Evolutionary conservation across 2,888 invertebrate genomes (phyloP).

Genomic region (Pollenia amentaria): DNA sequence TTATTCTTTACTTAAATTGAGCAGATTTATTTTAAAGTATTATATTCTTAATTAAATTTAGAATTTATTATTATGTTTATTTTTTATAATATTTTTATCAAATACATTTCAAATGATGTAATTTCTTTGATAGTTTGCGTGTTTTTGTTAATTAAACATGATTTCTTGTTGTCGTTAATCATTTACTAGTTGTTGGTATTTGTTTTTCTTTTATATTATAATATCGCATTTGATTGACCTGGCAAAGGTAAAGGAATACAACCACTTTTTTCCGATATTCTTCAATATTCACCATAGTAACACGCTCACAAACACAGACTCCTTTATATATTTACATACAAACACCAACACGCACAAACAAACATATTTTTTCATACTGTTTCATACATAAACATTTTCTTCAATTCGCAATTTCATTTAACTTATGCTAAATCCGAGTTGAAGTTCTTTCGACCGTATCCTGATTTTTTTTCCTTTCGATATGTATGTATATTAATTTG

Average conservation of each 20-base stretch:
- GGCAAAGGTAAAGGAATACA: slow-evolving; percentile 70
- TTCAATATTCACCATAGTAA: slow-evolving; percentile 57
- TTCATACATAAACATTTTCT: slow-evolving; percentile 10
- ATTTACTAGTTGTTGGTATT: slow-evolving; percentile 19
- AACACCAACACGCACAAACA: not conserved
- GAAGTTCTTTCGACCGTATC: slow-evolving; percentile 67
- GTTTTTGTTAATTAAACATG: slow-evolving; percentile 51
- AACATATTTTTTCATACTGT: not conserved
- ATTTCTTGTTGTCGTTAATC: slow-evolving; percentile 2
- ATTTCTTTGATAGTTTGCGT: slow-evolving; percentile 31
- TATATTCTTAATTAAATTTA: slow-evolving; percentile 4
- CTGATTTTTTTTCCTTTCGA: slow-evolving; percentile 40
- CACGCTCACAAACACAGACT: slow-evolving; percentile 9
- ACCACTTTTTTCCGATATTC: slow-evolving; percentile 53
- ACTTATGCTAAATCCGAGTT: slow-evolving; percentile 69
- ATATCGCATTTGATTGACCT: slow-evolving; percentile 64
- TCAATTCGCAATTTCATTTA: slow-evolving; percentile 65
- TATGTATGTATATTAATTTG: slow-evolving; percentile 6
- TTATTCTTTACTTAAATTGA: slow-evolving; percentile 12
- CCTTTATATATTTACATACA: not conserved
- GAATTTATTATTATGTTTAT: slow-evolving; percentile 4
- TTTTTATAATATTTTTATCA: not conserved
- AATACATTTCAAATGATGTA: not conserved
- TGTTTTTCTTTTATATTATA: slow-evolving; percentile 41
- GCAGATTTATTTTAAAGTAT: slow-evolving; percentile 21